Evolutionary conservation across 2,888 invertebrate species (phyloP).

Genomic region (Crepidodera aurea): DNA sequence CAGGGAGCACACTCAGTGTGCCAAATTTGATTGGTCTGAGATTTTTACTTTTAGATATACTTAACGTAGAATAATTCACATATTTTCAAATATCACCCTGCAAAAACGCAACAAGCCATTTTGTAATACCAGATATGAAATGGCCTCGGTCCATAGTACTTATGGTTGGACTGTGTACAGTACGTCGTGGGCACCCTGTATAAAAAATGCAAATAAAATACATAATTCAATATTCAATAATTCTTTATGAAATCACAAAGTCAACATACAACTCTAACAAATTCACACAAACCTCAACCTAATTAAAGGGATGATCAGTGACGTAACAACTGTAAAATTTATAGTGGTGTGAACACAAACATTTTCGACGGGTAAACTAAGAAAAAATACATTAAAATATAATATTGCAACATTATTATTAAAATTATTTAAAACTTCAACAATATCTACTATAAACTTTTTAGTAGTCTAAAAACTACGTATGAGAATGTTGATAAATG

Average conservation of each 20-base stretch:
- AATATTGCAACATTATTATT: constrained; percentile 45
- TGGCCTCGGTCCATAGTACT: too few species aligned
- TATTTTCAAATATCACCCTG: too few species aligned
- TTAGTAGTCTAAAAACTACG: constrained; percentile 38
- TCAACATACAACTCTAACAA: constrained; percentile 61
- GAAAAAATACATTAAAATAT: constrained; percentile 34
- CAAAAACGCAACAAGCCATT: too few species aligned
- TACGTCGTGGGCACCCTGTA: too few species aligned
- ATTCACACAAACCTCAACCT: constrained; percentile 60
- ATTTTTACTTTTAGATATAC: too few species aligned
- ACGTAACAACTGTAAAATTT: constrained; percentile 39
- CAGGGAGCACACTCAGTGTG: too few species aligned
- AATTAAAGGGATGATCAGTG: constrained; percentile 35
- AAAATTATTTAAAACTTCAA: constrained; percentile 51
- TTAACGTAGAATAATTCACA: too few species aligned
- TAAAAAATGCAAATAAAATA: constrained; percentile 22
- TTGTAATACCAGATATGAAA: too few species aligned
- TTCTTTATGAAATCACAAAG: constrained; percentile 62
- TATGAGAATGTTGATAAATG: constrained; percentile 42
- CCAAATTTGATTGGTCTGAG: too few species aligned
- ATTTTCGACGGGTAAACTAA: constrained; percentile 33
- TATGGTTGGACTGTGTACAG: too few species aligned
- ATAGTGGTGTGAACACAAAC: neutral
- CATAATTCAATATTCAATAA: constrained; percentile 28
- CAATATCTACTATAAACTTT: constrained; percentile 42